A percentile compares a stretch with the other conserved stretches of the same genome.
These are phyloP conservation scores for Deilephila porcellus DNA, from an alignment of 2,888 invertebrate species.

Conservation along the genomic window DNA sequence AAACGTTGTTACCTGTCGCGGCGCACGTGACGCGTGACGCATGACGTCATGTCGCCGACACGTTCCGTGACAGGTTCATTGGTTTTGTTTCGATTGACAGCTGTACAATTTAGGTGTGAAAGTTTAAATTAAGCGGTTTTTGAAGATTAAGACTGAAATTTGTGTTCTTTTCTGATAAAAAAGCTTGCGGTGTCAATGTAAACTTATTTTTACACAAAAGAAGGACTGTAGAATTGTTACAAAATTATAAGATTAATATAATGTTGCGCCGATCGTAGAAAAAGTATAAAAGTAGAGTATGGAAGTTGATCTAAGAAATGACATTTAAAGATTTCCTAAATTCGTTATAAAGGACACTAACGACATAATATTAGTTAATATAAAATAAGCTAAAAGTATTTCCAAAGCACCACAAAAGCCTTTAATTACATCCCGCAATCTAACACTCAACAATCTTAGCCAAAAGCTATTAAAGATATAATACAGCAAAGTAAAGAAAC, in stretches of 20 bases:
- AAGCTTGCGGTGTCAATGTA: too few relatives aligned
- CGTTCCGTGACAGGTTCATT: conserved; percentile 38
- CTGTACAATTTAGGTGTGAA: background rate
- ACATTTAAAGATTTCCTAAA: too few relatives aligned
- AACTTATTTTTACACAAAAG: too few relatives aligned
- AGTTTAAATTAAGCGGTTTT: too few relatives aligned
- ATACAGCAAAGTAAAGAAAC: conserved; percentile 18
- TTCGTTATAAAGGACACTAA: background rate
- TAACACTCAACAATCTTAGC: conserved; percentile 23
- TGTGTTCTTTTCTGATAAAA: too few relatives aligned
- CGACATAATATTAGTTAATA: background rate
- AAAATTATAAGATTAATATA: too few relatives aligned
- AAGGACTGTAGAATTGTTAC: too few relatives aligned
- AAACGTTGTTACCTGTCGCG: conserved; percentile 70
- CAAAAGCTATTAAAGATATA: conserved; percentile 20
- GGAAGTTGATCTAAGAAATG: too few relatives aligned
- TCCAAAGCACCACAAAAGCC: background rate
- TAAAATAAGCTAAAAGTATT: background rate
- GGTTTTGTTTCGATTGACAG: conserved; percentile 30
- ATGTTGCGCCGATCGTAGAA: too few relatives aligned
- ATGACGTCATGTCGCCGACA: conserved; percentile 36
- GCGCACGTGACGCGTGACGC: conserved; percentile 44
- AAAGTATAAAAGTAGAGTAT: too few relatives aligned
- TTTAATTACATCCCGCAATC: conserved; percentile 21
- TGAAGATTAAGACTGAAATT: too few relatives aligned